These are phyloP conservation scores for Myocastor coypus DNA, from an alignment of 2,113 vertebrate genomes.

Conservation along the genomic window DNA sequence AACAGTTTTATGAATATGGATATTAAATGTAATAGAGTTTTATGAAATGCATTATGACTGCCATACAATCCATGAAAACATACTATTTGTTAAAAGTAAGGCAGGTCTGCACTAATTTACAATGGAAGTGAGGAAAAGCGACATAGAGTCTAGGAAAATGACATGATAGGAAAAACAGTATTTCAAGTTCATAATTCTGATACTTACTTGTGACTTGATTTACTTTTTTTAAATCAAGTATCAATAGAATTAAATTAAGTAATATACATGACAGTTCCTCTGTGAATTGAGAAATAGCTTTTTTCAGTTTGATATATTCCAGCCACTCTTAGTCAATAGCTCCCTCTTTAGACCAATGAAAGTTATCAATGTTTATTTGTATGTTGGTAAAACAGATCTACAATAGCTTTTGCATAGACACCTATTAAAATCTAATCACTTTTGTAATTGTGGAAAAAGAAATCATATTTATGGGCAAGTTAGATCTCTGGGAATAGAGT, in stretches of 20 bases:
- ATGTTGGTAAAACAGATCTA: constrained; percentile 45
- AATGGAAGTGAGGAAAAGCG: not conserved
- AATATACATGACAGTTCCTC: constrained; percentile 27
- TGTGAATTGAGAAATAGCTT: constrained; percentile 58
- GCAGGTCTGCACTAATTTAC: not conserved
- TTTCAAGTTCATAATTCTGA: not conserved
- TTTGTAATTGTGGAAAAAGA: constrained; percentile 40
- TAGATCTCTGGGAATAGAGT: not conserved
- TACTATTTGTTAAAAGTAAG: not conserved
- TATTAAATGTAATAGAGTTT: not conserved
- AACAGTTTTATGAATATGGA: not conserved
- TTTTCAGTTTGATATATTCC: not conserved
- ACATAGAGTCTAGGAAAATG: not conserved
- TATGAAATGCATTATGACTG: not conserved
- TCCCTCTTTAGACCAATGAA: constrained; percentile 85
- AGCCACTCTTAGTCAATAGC: constrained; percentile 84
- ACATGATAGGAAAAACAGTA: not conserved
- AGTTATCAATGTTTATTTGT: constrained; percentile 67
- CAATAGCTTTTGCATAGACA: not conserved
- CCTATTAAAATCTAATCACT: not conserved
- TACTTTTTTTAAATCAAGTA: constrained; percentile 56
- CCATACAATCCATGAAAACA: not conserved
- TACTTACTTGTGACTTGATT: constrained; percentile 41
- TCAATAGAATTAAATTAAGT: constrained; percentile 54
- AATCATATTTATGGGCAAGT: not conserved